Evolutionary conservation across 2,797 vertebrate species (phyloP).

Genomic region (Coilia nasus): DNA sequence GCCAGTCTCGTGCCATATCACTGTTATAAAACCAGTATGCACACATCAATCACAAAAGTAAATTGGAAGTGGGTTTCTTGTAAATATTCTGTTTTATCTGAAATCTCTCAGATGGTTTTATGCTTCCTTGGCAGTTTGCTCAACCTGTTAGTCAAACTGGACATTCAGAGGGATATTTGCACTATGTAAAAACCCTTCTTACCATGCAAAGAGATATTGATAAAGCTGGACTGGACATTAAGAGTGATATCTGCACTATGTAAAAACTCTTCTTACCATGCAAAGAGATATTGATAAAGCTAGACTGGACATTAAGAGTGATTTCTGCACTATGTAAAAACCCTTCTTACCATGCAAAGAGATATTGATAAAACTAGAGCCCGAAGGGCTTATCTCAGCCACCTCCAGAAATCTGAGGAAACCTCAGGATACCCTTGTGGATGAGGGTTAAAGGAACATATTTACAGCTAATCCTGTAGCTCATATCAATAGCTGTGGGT

Average conservation of each 20-base stretch:
- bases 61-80: neutral
- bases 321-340: neutral
- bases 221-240: neutral
- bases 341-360: neutral
- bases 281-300: conserved; percentile 12
- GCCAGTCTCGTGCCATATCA: conserved; percentile 3
- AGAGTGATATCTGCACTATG: neutral
- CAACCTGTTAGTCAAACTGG: neutral
- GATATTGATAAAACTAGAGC: neutral
- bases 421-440: neutral
- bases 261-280: neutral
- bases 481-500: neutral
- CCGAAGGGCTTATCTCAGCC: neutral
- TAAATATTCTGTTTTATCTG: neutral
- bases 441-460: neutral
- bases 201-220: neutral
- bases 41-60: neutral
- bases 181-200: neutral
- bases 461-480: neutral
- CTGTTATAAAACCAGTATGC: neutral
- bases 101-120: neutral
- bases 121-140: neutral
- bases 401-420: neutral
- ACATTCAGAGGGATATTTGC: neutral
- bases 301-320: neutral